Conservation (phyloP, 2,888 invertebrate species). For the Mimumesa dahlbomi region DNA sequence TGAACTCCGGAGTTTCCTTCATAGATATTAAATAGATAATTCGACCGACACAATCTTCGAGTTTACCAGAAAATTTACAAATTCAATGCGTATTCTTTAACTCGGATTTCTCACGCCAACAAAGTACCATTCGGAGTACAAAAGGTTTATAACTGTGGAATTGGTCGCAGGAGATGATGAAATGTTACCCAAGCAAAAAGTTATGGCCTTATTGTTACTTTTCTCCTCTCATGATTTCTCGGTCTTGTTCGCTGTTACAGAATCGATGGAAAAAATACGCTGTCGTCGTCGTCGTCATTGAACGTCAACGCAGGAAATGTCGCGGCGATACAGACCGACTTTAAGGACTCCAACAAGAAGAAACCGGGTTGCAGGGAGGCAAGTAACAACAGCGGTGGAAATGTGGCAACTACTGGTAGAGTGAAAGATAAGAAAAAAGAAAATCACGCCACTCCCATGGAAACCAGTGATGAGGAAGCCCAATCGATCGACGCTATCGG, state of each 20-base stretch:
- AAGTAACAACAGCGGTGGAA: conserved; percentile 48
- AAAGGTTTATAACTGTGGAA: too few species aligned
- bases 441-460: conserved; percentile 80
- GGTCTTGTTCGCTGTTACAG: conserved; percentile 53
- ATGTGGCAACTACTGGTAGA: conserved; percentile 63
- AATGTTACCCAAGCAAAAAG: too few species aligned
- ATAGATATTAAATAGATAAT: too few species aligned
- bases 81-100: too few species aligned
- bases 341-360: conserved; percentile 73
- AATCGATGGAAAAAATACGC: conserved; percentile 70
- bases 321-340: conserved; percentile 62
- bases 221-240: too few species aligned
- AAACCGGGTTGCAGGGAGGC: conserved; percentile 60
- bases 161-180: too few species aligned
- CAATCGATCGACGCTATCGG: conserved; percentile 76
- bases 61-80: too few species aligned
- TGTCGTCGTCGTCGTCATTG: conserved; percentile 62
- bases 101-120: too few species aligned
- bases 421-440: conserved; percentile 80
- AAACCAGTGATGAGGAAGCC: conserved; percentile 83
- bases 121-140: too few species aligned
- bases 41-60: too few species aligned
- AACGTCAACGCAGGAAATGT: conserved; percentile 54
- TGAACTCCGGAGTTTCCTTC: too few species aligned
- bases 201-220: too few species aligned